Percentiles rank a stretch among this genome's conserved stretches.
These are phyloP conservation scores for Orius laevigatus DNA, from an alignment of 1,140 invertebrate species.

Conservation along the genomic window DNA sequence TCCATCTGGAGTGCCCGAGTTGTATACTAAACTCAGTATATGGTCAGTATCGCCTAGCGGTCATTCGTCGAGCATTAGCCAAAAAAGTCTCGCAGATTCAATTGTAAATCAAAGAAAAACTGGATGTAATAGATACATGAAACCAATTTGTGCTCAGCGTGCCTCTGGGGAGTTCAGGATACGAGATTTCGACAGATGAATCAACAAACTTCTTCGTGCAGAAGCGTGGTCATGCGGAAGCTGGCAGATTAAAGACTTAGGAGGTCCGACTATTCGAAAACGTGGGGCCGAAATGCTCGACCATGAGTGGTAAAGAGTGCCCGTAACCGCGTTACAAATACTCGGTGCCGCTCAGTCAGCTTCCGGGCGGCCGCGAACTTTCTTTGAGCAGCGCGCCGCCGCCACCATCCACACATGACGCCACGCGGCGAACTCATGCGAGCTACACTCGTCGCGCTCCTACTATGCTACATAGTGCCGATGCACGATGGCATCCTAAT, in stretches of 20 bases:
- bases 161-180: conserved; percentile 95
- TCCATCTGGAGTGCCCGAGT: too few species aligned
- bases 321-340: conserved; percentile 96
- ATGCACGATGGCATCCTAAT: conserved; percentile 91
- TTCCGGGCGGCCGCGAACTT: conserved; percentile 91
- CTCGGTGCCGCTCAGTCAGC: conserved; percentile 95
- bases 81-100: conserved; percentile 98
- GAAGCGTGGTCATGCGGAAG: conserved; percentile 96
- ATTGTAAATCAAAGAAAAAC: conserved; percentile 48
- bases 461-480: conserved; percentile 97
- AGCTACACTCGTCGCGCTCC: conserved; percentile 91
- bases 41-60: too few species aligned
- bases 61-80: conserved; percentile 90
- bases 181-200: conserved; percentile 96
- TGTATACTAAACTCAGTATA: too few species aligned
- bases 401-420: conserved; percentile 71
- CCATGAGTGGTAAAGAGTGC: conserved; percentile 90
- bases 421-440: conserved; percentile 95
- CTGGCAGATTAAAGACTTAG: conserved; percentile 85
- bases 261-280: conserved; percentile 84
- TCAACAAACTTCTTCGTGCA: conserved; percentile 91
- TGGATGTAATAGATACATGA: too few species aligned
- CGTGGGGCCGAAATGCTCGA: conserved; percentile 90
- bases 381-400: conserved; percentile 95
- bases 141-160: conserved; percentile 58